Evolutionary conservation across 30 jellyfish, hydroid and myxozoan genomes (phyloP), one percentile per base, ranked within the genome.

Genomic region (Aurelia coerulea): DNA sequence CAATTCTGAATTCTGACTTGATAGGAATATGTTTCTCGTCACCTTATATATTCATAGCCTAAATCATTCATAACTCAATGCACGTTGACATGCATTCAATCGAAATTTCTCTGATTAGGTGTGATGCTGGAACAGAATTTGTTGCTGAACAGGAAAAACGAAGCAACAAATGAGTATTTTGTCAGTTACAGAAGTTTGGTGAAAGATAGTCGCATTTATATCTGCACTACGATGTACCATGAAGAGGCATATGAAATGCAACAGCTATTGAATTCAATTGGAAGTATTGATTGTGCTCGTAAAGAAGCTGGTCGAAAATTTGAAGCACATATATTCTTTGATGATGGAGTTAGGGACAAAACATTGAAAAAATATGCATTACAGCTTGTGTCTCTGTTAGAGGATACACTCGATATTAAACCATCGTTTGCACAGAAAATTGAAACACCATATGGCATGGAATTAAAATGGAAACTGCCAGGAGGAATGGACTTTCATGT

Each of bases 221-320:
- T 92, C 33, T 92, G 98, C 84, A 92, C 98, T 15, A 92, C 98
- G 16, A 92, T 92, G 98, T 92, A 92, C 79, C 98, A 92, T 90
- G 98, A 92, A 68, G 98, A 96, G 32, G 97, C 82, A 56, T 87
- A 54, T 73, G 98, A 92, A 67, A 92, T 92, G 98, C 93, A 92
- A 74, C 98, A 92, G 67, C 90, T 92, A 4, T 74, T 92, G 74
- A 68, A 72, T 29, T 92, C 98, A 9, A 59, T 92, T 9, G 98
- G 97, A 1, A 92, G 98, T 42, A 90, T 92, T 56, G 98, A 92
- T 84, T 66, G 97, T 46, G 98, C 98, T 12, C 88, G 98, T 9
- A 74, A 81, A 51, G 81, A 81, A 62, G 97, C 95, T 15, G 98
- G 97, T 5, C 67, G 96, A 67, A 86, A 63, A 70, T 83, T 92